Evolutionary conservation across 2,797 vertebrate species (phyloP).

Genomic region (Semaprochilodus insignis): DNA sequence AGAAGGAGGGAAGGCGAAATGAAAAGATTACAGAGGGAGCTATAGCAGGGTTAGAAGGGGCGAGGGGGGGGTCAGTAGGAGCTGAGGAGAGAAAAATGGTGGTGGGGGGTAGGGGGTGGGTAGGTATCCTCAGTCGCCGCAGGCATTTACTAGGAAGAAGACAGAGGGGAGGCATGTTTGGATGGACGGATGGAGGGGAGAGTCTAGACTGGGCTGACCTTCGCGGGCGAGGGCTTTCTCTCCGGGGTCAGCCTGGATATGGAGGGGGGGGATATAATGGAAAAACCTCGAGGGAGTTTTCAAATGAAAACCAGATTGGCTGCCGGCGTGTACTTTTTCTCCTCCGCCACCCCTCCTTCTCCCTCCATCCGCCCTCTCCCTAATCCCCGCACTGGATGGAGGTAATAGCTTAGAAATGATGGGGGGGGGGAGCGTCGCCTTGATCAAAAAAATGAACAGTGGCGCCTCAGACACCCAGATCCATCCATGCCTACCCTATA

Average conservation of each 20-base stretch:
- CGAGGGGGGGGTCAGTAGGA: constrained; percentile 54
- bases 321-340: constrained; percentile 75
- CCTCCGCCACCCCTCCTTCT: neutral
- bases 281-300: constrained; percentile 88
- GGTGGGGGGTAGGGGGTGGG: constrained; percentile 46
- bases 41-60: constrained; percentile 69
- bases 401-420: constrained; percentile 83
- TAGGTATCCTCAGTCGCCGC: constrained; percentile 64
- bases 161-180: constrained; percentile 60
- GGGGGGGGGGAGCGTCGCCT: constrained; percentile 67
- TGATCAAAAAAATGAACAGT: constrained; percentile 71
- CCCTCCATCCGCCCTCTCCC: constrained; percentile 62
- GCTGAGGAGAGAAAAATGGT: constrained; percentile 59
- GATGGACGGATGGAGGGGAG: constrained; percentile 71
- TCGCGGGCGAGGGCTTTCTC: constrained; percentile 82
- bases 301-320: constrained; percentile 83
- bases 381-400: constrained; percentile 79
- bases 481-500: constrained; percentile 33
- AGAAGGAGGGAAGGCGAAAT: constrained; percentile 82
- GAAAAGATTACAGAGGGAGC: constrained; percentile 79
- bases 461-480: constrained; percentile 62
- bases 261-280: constrained; percentile 86
- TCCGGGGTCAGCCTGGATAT: constrained; percentile 81
- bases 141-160: constrained; percentile 72
- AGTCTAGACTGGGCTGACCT: constrained; percentile 89